Percentiles rank a stretch among this genome's conserved stretches.
Conservation (phyloP, 2,888 invertebrate species). For the Apomyelois bistriatella region DNA sequence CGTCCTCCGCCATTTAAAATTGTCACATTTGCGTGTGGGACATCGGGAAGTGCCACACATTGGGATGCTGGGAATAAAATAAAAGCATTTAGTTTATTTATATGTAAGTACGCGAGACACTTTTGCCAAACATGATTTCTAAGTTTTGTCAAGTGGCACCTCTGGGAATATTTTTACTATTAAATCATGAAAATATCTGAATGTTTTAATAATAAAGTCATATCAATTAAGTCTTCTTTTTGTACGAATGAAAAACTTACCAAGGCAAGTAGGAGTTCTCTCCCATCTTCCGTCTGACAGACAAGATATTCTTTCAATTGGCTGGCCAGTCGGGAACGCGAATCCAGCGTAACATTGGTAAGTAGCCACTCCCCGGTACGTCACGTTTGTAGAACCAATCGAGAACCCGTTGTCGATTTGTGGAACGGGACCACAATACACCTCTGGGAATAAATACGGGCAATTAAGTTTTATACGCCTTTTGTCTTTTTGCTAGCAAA, state of each 20-base stretch:
- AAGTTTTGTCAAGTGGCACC: too few species aligned
- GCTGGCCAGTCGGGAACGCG: constrained; percentile 92
- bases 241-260: constrained; percentile 54
- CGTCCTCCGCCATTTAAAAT: constrained; percentile 93
- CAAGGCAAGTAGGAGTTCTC: constrained; percentile 93
- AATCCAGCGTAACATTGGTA: constrained; percentile 98
- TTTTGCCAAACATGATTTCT: too few species aligned
- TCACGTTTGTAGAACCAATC: constrained; percentile 96
- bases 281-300: constrained; percentile 95
- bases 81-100: background rate
- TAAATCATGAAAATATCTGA: too few species aligned
- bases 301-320: constrained; percentile 93
- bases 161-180: too few species aligned
- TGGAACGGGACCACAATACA: constrained; percentile 98
- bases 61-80: constrained; percentile 85
- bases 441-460: constrained; percentile 75
- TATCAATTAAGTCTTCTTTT: background rate
- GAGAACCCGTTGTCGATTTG: constrained; percentile 99
- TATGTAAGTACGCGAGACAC: too few species aligned
- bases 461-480: background rate
- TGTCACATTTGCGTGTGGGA: constrained; percentile 91
- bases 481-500: constrained; percentile 2
- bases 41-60: constrained; percentile 92
- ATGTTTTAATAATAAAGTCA: too few species aligned
- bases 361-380: constrained; percentile 94